These are phyloP conservation scores for Hyles lineata DNA, from an alignment of 2,888 invertebrate genomes.

Conservation along the genomic window DNA sequence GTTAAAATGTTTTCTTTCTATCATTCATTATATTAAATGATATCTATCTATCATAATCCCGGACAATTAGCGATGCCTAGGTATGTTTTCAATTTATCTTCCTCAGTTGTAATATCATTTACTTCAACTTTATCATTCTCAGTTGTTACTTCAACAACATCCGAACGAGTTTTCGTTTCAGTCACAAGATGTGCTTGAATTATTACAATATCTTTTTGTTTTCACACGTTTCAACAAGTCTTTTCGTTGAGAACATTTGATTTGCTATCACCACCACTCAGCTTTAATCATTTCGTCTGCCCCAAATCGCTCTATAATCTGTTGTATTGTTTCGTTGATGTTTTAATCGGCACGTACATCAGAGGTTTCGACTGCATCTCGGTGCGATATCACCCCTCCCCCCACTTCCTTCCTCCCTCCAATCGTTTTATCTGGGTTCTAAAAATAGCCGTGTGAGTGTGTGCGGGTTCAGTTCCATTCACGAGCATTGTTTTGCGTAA, in stretches of 20 bases:
- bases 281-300: not conserved
- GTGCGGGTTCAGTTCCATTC: constrained; percentile 23
- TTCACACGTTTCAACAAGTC: no score
- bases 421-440: not conserved
- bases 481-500: constrained; percentile 14
- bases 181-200: no score
- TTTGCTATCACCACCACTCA: not conserved
- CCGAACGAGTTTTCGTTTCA: no score
- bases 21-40: no score
- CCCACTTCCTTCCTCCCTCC: not conserved
- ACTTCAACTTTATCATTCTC: no score
- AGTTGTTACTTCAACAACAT: no score
- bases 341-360: not conserved
- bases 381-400: not conserved
- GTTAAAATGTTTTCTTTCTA: no score
- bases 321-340: not conserved
- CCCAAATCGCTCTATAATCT: not conserved
- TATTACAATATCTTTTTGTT: no score
- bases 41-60: no score
- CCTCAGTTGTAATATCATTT: no score
- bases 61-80: no score
- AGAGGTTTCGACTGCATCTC: constrained; percentile 10
- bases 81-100: no score
- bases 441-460: constrained; percentile 4
- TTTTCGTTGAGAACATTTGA: not conserved